Percentiles rank a stretch among this genome's conserved stretches.
Conservation (phyloP, 2,113 vertebrate genomes). For the mouse (Mus musculus) region GRCm39 chr5:137672501-137673000, state of each 20-base stretch:
- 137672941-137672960: background rate
- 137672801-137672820: background rate
- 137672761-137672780: no score
- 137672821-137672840: slow-evolving; percentile 13
- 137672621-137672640: background rate
- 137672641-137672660: background rate
- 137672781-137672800: no score
- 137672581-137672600: background rate
- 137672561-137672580: background rate
- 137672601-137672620: background rate
- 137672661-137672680: no score
- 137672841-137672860: background rate
- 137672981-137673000: background rate
- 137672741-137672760: no score
- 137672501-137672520: background rate
- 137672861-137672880: background rate
- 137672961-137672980: background rate
- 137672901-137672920: no score
- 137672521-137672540: background rate
- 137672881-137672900: background rate
- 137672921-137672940: background rate
- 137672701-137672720: no score
- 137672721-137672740: no score
- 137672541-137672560: background rate
- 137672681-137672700: no score